Percentiles rank a stretch among this genome's conserved stretches.
Evolutionary conservation across 1,140 invertebrate genomes (phyloP).

Genomic region (Drosophila repletoides): DNA sequence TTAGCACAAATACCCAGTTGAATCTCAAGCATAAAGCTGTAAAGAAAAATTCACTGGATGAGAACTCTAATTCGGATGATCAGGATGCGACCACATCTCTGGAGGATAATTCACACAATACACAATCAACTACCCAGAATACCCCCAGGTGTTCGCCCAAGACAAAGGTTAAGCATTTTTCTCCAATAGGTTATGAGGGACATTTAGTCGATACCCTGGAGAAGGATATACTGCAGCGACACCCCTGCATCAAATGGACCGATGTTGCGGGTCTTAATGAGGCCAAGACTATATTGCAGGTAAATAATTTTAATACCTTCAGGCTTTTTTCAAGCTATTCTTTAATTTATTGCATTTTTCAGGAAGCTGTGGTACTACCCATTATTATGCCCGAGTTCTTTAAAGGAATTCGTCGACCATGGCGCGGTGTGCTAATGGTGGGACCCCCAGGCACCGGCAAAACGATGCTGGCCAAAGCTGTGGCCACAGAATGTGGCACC

Average conservation of each 20-base stretch:
- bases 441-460: constrained; percentile 94
- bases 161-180: constrained; percentile 87
- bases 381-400: constrained; percentile 99
- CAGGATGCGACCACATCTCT: constrained; percentile 80
- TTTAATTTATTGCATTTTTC: constrained; percentile 64
- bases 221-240: constrained; percentile 97
- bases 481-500: constrained; percentile 99
- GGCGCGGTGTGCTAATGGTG: constrained; percentile 91
- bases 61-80: constrained; percentile 81
- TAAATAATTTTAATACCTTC: no score
- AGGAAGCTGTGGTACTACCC: constrained; percentile 98
- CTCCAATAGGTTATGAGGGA: constrained; percentile 88
- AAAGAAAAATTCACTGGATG: constrained; percentile 78
- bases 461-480: constrained; percentile 98
- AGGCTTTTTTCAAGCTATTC: no score
- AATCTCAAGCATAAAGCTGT: constrained; percentile 68
- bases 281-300: constrained; percentile 92
- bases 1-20: constrained; percentile 62
- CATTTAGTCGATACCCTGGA: constrained; percentile 92
- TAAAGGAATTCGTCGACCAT: constrained; percentile 93
- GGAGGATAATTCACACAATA: constrained; percentile 77
- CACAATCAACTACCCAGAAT: constrained; percentile 64
- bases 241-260: constrained; percentile 97
- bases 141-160: constrained; percentile 67
- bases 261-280: constrained; percentile 98